Evolutionary conservation across 1,140 invertebrate species (phyloP), one percentile per base, ranked within the genome.

Genomic region (Dolichoris vasculosae): DNA sequence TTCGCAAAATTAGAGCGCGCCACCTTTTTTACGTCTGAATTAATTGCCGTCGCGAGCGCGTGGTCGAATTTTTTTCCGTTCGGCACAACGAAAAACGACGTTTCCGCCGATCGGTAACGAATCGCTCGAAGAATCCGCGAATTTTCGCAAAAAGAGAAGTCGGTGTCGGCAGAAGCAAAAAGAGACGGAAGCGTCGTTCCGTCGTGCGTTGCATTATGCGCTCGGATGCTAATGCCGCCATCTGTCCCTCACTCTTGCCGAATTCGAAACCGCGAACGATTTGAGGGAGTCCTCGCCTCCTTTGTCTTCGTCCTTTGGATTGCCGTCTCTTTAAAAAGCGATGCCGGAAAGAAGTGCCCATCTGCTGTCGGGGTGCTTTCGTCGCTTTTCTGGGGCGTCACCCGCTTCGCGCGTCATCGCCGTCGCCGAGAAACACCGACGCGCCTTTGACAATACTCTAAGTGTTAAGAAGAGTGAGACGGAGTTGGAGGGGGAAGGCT

Each of bases 1-100:
- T 81, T 64, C n/a, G 30, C 69, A 46, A 85, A 85, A 85, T 75
- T 80, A 80, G 67, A 48, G 69, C 51, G 48, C 40, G 48, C n/a
- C 77, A 46, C 32, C 8, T 69, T 81, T 69, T 81, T 64, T 20
- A 17, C 13, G 4, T 0, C 6, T 15, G 64, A 82, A 71, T 82
- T 51, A 82, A 82, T 82, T 82, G 64, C 8, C 43, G 15, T 23
- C 30, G 30, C 6, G 67, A 80, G 38, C 38, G 35, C 32, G 2
- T 17, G 67, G 35, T 32, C 38, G n/a, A 64, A 32, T 46, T 9
- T 30, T 46, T 77, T 9, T 48, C 0, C n/a, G 17, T 30, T 11
- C 30, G 26, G 1, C 40, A 15, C 11, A 15, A 8, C 46, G 26
- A 6, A 17, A 20, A 1, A 32, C 2, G 35, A 30, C 48, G 51